Conservation (phyloP, 2,888 invertebrate species). For the Boloria selene region DNA sequence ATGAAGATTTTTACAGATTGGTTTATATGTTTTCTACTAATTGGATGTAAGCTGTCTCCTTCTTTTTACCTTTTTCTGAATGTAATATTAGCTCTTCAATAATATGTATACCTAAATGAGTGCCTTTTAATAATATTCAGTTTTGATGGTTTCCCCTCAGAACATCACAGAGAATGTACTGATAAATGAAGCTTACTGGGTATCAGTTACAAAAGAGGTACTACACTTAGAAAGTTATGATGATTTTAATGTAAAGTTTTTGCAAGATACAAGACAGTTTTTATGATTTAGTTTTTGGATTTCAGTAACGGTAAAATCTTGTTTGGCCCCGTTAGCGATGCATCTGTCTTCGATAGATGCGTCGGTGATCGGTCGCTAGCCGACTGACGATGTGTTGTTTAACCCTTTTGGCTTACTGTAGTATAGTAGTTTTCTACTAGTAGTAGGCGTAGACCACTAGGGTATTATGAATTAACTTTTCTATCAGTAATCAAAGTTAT, state of each 20-base stretch:
- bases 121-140: constrained; percentile 75
- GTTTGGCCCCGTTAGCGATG: constrained; percentile 83
- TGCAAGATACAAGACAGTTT: constrained; percentile 80
- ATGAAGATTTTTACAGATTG: constrained; percentile 71
- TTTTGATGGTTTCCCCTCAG: constrained; percentile 89
- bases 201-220: constrained; percentile 96
- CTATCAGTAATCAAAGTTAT: constrained; percentile 78
- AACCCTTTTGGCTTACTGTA: constrained; percentile 80
- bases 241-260: constrained; percentile 81
- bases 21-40: constrained; percentile 66
- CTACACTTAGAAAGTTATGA: constrained; percentile 84
- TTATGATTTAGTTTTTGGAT: constrained; percentile 82
- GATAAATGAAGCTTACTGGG: constrained; percentile 97
- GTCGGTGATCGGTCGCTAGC: constrained; percentile 57
- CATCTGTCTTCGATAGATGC: constrained; percentile 82
- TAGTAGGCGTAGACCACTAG: constrained; percentile 81
- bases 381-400: constrained; percentile 72
- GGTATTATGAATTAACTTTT: constrained; percentile 79
- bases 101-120: constrained; percentile 52
- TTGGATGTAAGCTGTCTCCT: constrained; percentile 73
- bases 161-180: constrained; percentile 98
- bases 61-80: constrained; percentile 45
- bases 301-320: constrained; percentile 82
- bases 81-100: constrained; percentile 38
- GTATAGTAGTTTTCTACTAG: constrained; percentile 79